phyloP scores from a whole-genome alignment of 2,797 vertebrate genomes.

The Diplodus puntazzo region DNA sequence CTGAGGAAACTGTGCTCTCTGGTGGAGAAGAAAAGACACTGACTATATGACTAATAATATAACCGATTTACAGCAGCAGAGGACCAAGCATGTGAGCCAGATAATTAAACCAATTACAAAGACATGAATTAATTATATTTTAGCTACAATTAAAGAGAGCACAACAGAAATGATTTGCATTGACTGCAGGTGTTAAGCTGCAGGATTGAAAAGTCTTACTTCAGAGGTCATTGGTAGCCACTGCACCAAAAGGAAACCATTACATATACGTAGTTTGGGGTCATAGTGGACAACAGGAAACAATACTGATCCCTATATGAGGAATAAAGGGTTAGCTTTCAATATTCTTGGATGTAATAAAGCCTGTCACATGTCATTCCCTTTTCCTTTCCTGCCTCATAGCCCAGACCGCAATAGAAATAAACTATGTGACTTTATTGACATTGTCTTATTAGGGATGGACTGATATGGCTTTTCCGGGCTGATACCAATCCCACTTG shows the following conservation, averaged over 20 bases:
- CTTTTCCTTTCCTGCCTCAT: too few relatives aligned
- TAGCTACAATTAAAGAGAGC: background rate
- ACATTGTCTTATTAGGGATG: too few relatives aligned
- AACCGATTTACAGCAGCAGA: background rate
- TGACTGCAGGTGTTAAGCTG: background rate
- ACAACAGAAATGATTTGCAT: background rate
- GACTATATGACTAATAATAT: background rate
- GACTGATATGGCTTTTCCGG: too few relatives aligned
- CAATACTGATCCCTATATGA: too few relatives aligned
- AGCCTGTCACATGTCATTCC: too few relatives aligned
- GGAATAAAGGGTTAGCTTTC: too few relatives aligned
- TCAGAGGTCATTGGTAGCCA: background rate
- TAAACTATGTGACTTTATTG: too few relatives aligned
- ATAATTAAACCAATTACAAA: background rate
- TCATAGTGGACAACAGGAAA: too few relatives aligned
- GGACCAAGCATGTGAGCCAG: background rate
- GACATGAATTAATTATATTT: background rate
- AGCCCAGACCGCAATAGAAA: too few relatives aligned
- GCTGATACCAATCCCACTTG: too few relatives aligned
- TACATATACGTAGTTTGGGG: too few relatives aligned
- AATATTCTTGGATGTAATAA: too few relatives aligned
- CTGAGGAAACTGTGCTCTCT: constrained; percentile 50
- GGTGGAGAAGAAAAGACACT: constrained; percentile 35
- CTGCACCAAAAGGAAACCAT: background rate
- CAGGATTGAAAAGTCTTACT: background rate